A percentile compares a stretch with the other conserved stretches of the same genome.
These are phyloP conservation scores for Herminia tarsipennalis DNA, from an alignment of 2,888 invertebrate genomes.

Conservation along the genomic window DNA sequence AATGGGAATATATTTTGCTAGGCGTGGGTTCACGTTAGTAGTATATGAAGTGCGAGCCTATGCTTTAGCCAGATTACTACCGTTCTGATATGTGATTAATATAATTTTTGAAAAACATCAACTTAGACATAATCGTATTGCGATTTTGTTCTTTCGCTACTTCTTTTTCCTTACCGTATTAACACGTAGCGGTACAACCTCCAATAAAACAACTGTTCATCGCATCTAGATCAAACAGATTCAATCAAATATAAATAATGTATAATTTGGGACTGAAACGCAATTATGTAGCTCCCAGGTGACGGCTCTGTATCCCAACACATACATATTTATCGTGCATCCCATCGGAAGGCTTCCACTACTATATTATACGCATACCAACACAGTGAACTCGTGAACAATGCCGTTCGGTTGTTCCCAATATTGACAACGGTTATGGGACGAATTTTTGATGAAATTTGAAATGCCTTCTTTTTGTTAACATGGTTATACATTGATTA, in stretches of 20 bases:
- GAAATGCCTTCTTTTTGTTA: conserved; percentile 22
- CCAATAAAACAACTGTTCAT: background rate
- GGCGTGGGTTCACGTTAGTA: no score
- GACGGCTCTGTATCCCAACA: conserved; percentile 37
- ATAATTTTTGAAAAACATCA: no score
- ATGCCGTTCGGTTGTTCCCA: conserved; percentile 45
- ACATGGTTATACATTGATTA: conserved; percentile 13
- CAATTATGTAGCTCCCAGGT: conserved; percentile 67
- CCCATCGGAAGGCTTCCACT: conserved; percentile 46
- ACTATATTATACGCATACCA: conserved; percentile 49
- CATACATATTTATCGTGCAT: conserved; percentile 51
- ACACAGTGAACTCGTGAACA: conserved; percentile 53
- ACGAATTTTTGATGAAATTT: conserved; percentile 28
- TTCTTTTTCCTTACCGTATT: no score
- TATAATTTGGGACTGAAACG: conserved; percentile 56
- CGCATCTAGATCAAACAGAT: conserved; percentile 14
- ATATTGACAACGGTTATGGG: conserved; percentile 45
- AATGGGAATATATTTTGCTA: no score
- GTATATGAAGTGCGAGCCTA: no score
- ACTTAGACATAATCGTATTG: no score
- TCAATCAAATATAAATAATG: conserved; percentile 51
- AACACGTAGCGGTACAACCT: background rate
- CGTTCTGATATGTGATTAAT: no score
- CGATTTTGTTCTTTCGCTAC: no score
- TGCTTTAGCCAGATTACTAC: no score